phyloP scores from a whole-genome alignment of 1,140 invertebrate species.

The Drosophila lini region DNA sequence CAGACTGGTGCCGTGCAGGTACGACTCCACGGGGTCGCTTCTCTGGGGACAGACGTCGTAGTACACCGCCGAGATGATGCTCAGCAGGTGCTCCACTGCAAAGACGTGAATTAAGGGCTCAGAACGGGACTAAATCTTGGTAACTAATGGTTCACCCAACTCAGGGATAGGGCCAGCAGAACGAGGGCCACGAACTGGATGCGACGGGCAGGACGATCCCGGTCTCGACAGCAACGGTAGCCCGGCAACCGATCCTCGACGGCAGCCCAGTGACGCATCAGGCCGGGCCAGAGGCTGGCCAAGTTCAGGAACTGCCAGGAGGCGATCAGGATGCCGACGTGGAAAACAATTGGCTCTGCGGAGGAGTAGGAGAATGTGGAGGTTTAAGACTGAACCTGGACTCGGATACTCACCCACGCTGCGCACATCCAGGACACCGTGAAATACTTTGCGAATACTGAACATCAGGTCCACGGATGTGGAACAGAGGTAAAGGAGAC shows the following conservation, averaged over 20 bases:
- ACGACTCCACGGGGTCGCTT: constrained; percentile 70
- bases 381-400: no score
- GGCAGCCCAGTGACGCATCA: constrained; percentile 68
- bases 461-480: constrained; percentile 54
- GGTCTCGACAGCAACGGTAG: constrained; percentile 26
- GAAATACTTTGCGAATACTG: constrained; percentile 47
- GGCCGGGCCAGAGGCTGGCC: constrained; percentile 64
- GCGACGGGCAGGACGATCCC: constrained; percentile 37
- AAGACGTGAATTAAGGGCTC: background rate
- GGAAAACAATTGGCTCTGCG: constrained; percentile 72
- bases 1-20: constrained; percentile 34
- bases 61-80: constrained; percentile 70
- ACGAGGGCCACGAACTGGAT: constrained; percentile 54
- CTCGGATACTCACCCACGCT: constrained; percentile 58
- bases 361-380: background rate
- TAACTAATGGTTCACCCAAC: constrained; percentile 39
- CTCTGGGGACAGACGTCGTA: constrained; percentile 63
- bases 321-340: constrained; percentile 51
- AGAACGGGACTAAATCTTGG: background rate
- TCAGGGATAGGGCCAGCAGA: constrained; percentile 62
- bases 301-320: constrained; percentile 57
- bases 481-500: constrained; percentile 39
- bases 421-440: constrained; percentile 63
- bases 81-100: constrained; percentile 77
- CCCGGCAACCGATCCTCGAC: constrained; percentile 66